Conservation (phyloP, 2,888 invertebrate genomes). For the Cyclophora punctaria region DNA sequence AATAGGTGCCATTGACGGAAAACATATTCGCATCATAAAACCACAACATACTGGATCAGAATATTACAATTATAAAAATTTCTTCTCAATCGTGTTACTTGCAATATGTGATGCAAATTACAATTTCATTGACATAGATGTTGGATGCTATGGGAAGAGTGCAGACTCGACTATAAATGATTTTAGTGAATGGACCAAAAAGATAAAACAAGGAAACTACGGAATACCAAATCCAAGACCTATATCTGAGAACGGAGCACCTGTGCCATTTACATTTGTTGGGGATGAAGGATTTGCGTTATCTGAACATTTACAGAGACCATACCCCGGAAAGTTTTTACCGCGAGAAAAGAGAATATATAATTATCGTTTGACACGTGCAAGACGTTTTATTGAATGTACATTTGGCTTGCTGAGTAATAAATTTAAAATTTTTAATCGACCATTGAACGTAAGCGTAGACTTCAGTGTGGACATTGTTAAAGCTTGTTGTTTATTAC, state of each 20-base stretch:
- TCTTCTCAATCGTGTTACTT: conserved; percentile 1
- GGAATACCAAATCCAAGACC: neutral
- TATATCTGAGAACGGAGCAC: neutral
- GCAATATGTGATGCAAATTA: conserved; percentile 3
- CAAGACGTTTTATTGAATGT: neutral
- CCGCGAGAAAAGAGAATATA: neutral
- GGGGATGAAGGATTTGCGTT: conserved; percentile 2
- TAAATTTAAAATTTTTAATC: conserved; percentile 20
- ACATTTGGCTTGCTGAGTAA: conserved; percentile 6
- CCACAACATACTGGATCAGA: conserved; percentile 1
- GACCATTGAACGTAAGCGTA: conserved; percentile 13
- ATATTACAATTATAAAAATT: conserved; percentile 1
- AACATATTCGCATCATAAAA: conserved; percentile 1
- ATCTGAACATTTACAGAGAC: conserved; percentile 3
- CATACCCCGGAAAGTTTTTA: neutral
- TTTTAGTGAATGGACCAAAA: neutral
- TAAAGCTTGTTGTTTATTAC: neutral
- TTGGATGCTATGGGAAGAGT: neutral
- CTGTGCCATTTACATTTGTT: neutral
- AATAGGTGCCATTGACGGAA: conserved; percentile 3
- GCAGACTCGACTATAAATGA: neutral
- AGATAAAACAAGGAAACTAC: neutral
- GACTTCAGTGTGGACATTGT: neutral
- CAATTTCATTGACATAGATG: neutral
- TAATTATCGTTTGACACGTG: neutral